Percentiles rank a stretch among this genome's conserved stretches.
Evolutionary conservation across 2,797 vertebrate genomes (phyloP).

Genomic region (Hirundo rustica): DNA sequence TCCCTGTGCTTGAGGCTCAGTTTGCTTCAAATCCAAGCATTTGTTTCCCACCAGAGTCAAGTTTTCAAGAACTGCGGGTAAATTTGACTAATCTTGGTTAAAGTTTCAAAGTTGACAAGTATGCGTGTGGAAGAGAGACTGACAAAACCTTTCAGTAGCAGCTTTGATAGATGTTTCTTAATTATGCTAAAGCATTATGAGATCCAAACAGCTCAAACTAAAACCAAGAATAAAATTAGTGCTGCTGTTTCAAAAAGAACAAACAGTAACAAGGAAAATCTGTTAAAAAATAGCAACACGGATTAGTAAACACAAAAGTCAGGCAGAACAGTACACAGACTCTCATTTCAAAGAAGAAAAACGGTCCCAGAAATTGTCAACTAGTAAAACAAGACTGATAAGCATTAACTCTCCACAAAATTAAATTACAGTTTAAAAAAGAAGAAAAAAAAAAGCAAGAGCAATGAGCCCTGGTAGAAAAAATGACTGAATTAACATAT

Average conservation of each 20-base stretch:
- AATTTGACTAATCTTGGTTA: background rate
- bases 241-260: background rate
- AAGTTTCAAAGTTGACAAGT: background rate
- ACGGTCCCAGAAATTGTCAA: slow-evolving; percentile 1
- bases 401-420: slow-evolving; percentile 55
- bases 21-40: background rate
- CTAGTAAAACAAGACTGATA: slow-evolving; percentile 41
- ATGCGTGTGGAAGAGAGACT: background rate
- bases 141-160: background rate
- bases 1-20: background rate
- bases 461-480: slow-evolving; percentile 25
- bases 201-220: background rate
- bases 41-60: background rate
- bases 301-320: background rate
- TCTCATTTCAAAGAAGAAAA: slow-evolving; percentile 7
- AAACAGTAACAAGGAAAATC: background rate
- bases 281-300: background rate
- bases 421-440: slow-evolving; percentile 38
- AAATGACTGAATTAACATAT: slow-evolving; percentile 65
- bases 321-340: background rate
- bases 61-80: background rate
- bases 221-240: background rate
- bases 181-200: background rate
- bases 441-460: slow-evolving; percentile 40
- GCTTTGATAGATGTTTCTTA: background rate